These are phyloP conservation scores for Melanotaenia nigrans DNA, from an alignment of 2,797 vertebrate species.

Conservation along the genomic window DNA sequence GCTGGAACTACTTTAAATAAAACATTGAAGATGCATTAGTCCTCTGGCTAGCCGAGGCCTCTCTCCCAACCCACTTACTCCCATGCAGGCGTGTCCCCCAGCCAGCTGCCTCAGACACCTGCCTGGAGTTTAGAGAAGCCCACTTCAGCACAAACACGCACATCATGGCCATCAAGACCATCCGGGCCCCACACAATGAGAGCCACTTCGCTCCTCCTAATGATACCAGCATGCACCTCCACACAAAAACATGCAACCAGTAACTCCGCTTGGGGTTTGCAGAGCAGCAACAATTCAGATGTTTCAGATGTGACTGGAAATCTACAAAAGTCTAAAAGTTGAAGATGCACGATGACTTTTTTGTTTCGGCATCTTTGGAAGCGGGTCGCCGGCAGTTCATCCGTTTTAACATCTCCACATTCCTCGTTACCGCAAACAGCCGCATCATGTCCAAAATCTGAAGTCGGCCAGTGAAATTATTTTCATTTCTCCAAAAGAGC, in stretches of 20 bases:
- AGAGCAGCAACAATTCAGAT: no score
- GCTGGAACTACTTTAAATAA: conserved; percentile 74
- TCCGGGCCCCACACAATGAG: conserved; percentile 72
- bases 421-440: no score
- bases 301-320: no score
- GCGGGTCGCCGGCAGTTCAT: no score
- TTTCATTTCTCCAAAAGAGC: no score
- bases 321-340: no score
- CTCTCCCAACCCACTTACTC: conserved; percentile 69
- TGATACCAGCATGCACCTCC: conserved; percentile 75
- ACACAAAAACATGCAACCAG: not conserved
- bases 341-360: no score
- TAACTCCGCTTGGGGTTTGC: no score
- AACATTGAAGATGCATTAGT: conserved; percentile 78
- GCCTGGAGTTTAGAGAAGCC: conserved; percentile 68
- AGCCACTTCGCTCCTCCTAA: conserved; percentile 74
- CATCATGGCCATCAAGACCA: conserved; percentile 68
- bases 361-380: not conserved
- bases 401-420: no score
- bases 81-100: conserved; percentile 71
- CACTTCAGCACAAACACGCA: conserved; percentile 75
- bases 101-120: conserved; percentile 83
- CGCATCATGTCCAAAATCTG: no score
- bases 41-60: conserved; percentile 61
- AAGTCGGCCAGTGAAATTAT: no score